Conservation (phyloP, 2,113 vertebrate species). For the Hydrochoerus hydrochaeris region DNA sequence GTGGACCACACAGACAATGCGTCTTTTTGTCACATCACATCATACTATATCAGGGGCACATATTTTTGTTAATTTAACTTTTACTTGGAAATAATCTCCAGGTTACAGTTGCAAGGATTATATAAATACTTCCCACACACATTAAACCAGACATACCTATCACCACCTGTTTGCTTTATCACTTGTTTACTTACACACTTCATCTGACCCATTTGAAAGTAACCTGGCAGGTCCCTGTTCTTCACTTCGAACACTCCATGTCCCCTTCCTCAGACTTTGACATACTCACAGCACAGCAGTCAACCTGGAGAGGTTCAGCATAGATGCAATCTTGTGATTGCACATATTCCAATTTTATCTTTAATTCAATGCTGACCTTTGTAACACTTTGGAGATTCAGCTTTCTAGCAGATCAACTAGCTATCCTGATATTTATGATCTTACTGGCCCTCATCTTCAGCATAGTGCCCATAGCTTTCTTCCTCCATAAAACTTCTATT, state of each 20-base stretch:
- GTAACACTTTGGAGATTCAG: neutral
- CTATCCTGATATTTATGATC: neutral
- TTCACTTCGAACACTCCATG: neutral
- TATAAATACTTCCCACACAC: neutral
- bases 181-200: neutral
- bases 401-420: neutral
- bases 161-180: neutral
- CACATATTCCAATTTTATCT: neutral
- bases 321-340: neutral
- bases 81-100: neutral
- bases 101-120: neutral
- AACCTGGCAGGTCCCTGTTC: neutral
- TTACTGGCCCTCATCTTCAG: neutral
- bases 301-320: neutral
- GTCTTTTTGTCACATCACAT: neutral
- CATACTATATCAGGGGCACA: no score
- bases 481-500: neutral
- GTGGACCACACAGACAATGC: fast-evolving
- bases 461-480: no score
- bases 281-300: neutral
- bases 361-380: neutral
- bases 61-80: neutral
- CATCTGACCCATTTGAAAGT: neutral
- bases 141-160: neutral
- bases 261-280: neutral